These are phyloP conservation scores for Listrodromus nycthemerus DNA, from an alignment of 2,888 invertebrate genomes.

Conservation along the genomic window DNA sequence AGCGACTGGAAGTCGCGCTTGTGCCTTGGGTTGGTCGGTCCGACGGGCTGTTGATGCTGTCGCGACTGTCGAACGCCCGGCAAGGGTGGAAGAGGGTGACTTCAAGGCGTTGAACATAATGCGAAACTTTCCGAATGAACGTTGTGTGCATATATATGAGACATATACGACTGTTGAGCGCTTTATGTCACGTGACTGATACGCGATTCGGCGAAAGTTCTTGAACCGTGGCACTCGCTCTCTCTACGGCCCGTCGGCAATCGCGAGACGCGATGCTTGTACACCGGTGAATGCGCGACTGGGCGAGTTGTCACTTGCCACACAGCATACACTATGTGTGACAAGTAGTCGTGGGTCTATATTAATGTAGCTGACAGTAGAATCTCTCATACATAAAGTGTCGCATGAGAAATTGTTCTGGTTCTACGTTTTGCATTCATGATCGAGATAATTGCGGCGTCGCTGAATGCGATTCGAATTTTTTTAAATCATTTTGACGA, in stretches of 20 bases:
- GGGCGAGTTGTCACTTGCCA: conserved; percentile 55
- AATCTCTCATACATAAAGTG: conserved; percentile 10
- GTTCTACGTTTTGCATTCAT: not conserved
- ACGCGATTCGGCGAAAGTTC: conserved; percentile 80
- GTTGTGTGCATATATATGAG: conserved; percentile 12
- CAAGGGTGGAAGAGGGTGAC: conserved; percentile 43
- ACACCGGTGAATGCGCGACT: conserved; percentile 36
- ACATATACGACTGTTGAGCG: conserved; percentile 30
- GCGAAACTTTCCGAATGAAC: conserved; percentile 62
- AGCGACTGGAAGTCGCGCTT: conserved; percentile 36
- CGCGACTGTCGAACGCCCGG: conserved; percentile 62
- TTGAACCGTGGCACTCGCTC: conserved; percentile 73
- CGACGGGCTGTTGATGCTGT: conserved; percentile 30
- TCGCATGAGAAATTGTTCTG: not conserved
- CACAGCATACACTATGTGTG: conserved; percentile 23
- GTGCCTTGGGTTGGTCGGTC: not conserved
- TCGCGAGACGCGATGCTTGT: conserved; percentile 28
- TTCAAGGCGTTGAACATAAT: conserved; percentile 61
- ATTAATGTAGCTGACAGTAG: conserved; percentile 21
- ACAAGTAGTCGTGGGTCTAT: conserved; percentile 36
- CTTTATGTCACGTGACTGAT: conserved; percentile 70
- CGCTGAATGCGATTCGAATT: not conserved
- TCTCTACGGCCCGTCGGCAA: conserved; percentile 18
- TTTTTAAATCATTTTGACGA: no score
- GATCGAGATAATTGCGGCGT: no score